phyloP scores from a whole-genome alignment of 1,140 invertebrate species.

The Ridgeia piscesae region DNA sequence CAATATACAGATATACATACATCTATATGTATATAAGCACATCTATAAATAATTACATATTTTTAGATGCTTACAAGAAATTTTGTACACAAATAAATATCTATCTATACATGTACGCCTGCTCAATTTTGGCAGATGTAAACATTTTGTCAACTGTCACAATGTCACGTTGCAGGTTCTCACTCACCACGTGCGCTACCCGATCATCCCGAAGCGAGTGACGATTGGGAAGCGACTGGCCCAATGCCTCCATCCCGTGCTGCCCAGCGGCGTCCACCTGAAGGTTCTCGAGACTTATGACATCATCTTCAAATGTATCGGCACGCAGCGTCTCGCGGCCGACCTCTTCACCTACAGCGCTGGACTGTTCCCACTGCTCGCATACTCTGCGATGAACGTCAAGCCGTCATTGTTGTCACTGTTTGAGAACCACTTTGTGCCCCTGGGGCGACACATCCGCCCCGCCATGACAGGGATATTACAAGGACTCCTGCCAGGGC shows the following conservation, averaged over 20 bases:
- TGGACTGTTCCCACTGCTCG: slow-evolving; percentile 86
- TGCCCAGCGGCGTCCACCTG: slow-evolving; percentile 86
- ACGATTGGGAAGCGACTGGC: slow-evolving; percentile 90
- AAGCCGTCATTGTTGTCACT: slow-evolving; percentile 80
- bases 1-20: no score
- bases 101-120: no score
- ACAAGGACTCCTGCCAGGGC: slow-evolving; percentile 80
- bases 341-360: slow-evolving; percentile 83
- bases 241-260: slow-evolving; percentile 91
- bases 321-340: slow-evolving; percentile 76
- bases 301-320: slow-evolving; percentile 89
- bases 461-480: slow-evolving; percentile 87
- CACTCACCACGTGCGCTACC: slow-evolving; percentile 67
- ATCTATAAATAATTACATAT: no score
- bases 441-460: slow-evolving; percentile 75
- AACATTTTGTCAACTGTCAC: neutral
- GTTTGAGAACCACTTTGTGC: slow-evolving; percentile 91
- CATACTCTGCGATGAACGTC: slow-evolving; percentile 84
- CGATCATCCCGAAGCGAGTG: slow-evolving; percentile 85
- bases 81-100: neutral
- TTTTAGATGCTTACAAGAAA: no score
- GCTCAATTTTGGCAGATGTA: no score
- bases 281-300: slow-evolving; percentile 93
- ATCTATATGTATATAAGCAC: no score
- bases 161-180: slow-evolving; percentile 22